A percentile compares a stretch with the other conserved stretches of the same genome.
These are phyloP conservation scores for Pluvialis apricaria DNA, from an alignment of 2,113 vertebrate species.

Conservation along the genomic window DNA sequence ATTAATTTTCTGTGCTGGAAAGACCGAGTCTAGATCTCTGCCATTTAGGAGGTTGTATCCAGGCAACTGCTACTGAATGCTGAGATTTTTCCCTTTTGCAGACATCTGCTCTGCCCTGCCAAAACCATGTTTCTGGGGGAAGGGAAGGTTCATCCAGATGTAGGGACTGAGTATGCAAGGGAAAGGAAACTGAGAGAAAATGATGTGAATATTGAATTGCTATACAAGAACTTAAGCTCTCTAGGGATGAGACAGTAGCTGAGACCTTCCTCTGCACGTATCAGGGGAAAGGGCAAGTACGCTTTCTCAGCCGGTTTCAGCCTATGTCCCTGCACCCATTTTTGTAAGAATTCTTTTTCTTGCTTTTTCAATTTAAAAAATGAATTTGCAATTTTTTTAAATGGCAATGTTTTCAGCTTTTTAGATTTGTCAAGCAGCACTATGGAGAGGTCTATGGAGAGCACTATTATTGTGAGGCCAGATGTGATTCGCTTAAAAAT, in stretches of 20 bases:
- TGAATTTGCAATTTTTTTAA: not conserved
- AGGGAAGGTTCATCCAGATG: slow-evolving; percentile 1
- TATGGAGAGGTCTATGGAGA: not conserved
- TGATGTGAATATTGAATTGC: not conserved
- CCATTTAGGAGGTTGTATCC: not conserved
- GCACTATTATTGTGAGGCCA: slow-evolving; percentile 30
- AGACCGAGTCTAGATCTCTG: not conserved
- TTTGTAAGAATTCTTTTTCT: not conserved
- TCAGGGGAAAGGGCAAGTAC: rapidly evolving
- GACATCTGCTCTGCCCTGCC: not conserved
- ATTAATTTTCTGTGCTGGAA: not conserved
- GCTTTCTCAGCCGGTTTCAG: not conserved
- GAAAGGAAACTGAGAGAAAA: not conserved
- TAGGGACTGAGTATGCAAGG: not conserved
- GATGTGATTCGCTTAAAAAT: slow-evolving; percentile 60
- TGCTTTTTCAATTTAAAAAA: not conserved
- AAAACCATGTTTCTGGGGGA: not conserved
- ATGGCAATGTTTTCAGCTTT: slow-evolving; percentile 32
- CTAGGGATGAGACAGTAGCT: not conserved
- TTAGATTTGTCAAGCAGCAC: slow-evolving; percentile 18
- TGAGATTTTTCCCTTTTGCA: not conserved
- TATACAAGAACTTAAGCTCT: not conserved
- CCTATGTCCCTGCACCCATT: not conserved
- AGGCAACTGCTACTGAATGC: slow-evolving; percentile 8
- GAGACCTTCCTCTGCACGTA: not conserved